Evolutionary conservation across 2,797 vertebrate genomes (phyloP).

Genomic region (Pseudomugil gertrudae): DNA sequence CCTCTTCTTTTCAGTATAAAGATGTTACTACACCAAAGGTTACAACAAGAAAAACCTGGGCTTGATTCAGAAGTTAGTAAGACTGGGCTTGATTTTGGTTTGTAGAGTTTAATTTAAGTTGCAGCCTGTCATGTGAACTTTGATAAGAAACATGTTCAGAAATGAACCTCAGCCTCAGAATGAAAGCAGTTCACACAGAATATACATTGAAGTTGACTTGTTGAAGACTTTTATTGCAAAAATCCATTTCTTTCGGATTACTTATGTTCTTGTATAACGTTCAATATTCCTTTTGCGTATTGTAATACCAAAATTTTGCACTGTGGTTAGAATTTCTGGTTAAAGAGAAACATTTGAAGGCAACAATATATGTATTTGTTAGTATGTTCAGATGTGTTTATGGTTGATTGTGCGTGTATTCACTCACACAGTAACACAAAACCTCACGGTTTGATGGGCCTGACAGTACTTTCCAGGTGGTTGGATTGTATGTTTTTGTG

Average conservation of each 20-base stretch:
- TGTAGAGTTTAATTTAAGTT: slow-evolving; percentile 1
- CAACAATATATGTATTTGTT: slow-evolving; percentile 24
- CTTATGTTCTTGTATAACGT: neutral
- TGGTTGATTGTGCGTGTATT: slow-evolving; percentile 19
- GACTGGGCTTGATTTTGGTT: neutral
- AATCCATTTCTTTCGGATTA: neutral
- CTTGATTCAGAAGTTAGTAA: slow-evolving; percentile 9
- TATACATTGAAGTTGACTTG: neutral
- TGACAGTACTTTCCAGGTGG: slow-evolving; percentile 60
- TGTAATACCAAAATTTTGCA: neutral
- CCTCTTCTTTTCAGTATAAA: slow-evolving; percentile 39
- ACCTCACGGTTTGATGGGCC: slow-evolving; percentile 35
- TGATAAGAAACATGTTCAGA: neutral
- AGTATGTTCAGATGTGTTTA: slow-evolving; percentile 14
- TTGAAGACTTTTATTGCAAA: neutral
- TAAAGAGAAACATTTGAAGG: slow-evolving; percentile 33
- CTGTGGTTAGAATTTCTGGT: slow-evolving; percentile 6
- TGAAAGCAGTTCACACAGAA: neutral
- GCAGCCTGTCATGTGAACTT: slow-evolving; percentile 3
- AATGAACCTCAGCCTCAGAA: slow-evolving; percentile 5
- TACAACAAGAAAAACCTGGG: slow-evolving; percentile 29
- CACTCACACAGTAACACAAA: slow-evolving; percentile 20
- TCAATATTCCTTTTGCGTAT: neutral
- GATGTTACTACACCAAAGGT: slow-evolving; percentile 47
- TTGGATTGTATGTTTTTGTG: slow-evolving; percentile 43